These are phyloP conservation scores for Siniperca chuatsi DNA, from an alignment of 2,113 vertebrate genomes.

Conservation along the genomic window DNA sequence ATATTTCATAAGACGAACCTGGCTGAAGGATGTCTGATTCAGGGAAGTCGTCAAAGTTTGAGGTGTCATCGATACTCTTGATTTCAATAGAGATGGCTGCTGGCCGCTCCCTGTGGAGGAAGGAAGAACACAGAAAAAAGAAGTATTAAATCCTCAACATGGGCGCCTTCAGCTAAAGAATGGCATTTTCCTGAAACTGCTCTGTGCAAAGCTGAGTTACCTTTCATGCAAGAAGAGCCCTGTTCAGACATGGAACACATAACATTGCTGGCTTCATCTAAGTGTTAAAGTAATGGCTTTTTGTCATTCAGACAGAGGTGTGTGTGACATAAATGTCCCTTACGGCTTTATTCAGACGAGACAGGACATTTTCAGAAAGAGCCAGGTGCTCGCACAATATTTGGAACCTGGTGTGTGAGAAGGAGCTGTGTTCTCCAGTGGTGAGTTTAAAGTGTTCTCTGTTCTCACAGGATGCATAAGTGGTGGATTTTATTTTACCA, in stretches of 20 bases:
- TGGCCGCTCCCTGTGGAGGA: conserved; percentile 89
- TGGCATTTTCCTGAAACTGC: not conserved
- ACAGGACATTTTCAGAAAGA: not conserved
- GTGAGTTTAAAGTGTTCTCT: too few relatives aligned
- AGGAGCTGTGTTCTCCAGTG: too few relatives aligned
- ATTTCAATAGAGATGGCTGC: conserved; percentile 97
- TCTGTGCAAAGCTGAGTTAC: not conserved
- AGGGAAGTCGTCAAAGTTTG: conserved; percentile 97
- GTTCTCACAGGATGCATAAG: too few relatives aligned
- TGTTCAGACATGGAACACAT: not conserved
- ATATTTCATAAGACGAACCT: conserved; percentile 81
- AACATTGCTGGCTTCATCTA: not conserved
- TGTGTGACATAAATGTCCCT: not conserved
- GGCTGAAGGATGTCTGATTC: conserved; percentile 98
- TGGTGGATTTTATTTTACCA: too few relatives aligned
- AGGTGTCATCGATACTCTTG: conserved; percentile 97
- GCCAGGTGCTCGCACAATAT: not conserved
- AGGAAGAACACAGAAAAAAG: not conserved
- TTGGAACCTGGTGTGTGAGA: too few relatives aligned
- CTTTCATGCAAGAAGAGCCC: not conserved
- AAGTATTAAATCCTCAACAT: not conserved
- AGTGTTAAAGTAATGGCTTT: not conserved
- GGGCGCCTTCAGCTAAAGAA: not conserved
- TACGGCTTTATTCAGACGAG: not conserved
- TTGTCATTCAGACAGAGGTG: not conserved